These are phyloP conservation scores for Corticium candelabrum DNA, from an alignment of 37 sponge, comb jelly and placozoan species.

Conservation along the genomic window DNA sequence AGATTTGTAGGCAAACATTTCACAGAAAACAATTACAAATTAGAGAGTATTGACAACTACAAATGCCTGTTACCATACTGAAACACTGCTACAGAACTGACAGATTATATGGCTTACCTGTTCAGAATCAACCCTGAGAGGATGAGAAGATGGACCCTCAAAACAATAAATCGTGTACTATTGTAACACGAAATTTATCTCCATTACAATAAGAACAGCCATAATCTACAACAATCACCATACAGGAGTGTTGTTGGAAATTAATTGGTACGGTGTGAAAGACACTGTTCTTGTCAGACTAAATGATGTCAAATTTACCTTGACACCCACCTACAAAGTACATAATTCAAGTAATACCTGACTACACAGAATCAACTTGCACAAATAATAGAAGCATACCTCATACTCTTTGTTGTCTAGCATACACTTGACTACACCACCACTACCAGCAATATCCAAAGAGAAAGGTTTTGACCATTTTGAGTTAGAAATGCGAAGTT, in stretches of 20 bases:
- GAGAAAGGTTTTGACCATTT: conserved; percentile 56
- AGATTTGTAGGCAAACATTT: too few species aligned
- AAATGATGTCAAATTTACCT: conserved; percentile 47
- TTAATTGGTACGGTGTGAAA: conserved; percentile 72
- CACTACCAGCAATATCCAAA: conserved; percentile 48
- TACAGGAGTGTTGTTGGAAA: conserved; percentile 68
- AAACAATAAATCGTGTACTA: too few species aligned
- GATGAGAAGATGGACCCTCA: too few species aligned
- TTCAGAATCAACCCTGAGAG: too few species aligned
- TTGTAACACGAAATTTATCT: too few species aligned
- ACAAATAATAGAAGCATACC: conserved; percentile 18
- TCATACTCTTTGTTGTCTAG: conserved; percentile 16
- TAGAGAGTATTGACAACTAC: too few species aligned
- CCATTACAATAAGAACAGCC: too few species aligned
- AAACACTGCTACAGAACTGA: too few species aligned
- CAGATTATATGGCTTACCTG: too few species aligned
- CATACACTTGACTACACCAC: conserved; percentile 31
- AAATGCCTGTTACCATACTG: too few species aligned
- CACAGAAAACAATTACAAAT: too few species aligned
- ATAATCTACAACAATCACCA: not conserved
- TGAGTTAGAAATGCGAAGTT: conserved; percentile 7
- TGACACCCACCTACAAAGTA: conserved; percentile 58
- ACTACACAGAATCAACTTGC: not conserved
- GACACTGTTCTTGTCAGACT: conserved; percentile 62
- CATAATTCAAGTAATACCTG: not conserved